phyloP scores from a whole-genome alignment of 2,888 invertebrate species.

The Arctia plantaginis region DNA sequence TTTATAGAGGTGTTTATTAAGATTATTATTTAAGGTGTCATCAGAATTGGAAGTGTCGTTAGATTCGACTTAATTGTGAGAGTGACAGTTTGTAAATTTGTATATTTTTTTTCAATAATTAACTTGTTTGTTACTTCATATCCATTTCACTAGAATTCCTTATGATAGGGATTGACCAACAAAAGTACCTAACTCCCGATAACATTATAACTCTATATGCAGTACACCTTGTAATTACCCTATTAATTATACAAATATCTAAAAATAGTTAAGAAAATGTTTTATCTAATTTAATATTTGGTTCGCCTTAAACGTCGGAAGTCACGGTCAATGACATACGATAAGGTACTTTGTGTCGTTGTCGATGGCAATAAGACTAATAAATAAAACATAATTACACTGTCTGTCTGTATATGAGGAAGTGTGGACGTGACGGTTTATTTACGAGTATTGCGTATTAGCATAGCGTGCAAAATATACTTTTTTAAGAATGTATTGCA shows the following conservation, averaged over 20 bases:
- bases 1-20: no score
- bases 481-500: neutral
- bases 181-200: no score
- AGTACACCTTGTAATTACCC: neutral
- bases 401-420: conserved; percentile 28
- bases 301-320: conserved; percentile 61
- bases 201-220: no score
- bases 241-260: neutral
- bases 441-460: neutral
- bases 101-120: no score
- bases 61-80: no score
- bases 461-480: neutral
- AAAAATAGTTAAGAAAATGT: conserved; percentile 30
- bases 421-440: conserved; percentile 11
- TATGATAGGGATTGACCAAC: no score
- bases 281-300: conserved; percentile 40
- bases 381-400: conserved; percentile 26
- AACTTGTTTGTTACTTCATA: neutral
- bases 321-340: conserved; percentile 64
- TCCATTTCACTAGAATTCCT: neutral
- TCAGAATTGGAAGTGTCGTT: no score
- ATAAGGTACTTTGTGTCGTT: conserved; percentile 45
- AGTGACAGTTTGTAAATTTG: no score
- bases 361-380: conserved; percentile 24
- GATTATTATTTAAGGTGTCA: no score